These are phyloP conservation scores for Agapetus fuscipes DNA, from an alignment of 2,888 invertebrate genomes.

Conservation along the genomic window DNA sequence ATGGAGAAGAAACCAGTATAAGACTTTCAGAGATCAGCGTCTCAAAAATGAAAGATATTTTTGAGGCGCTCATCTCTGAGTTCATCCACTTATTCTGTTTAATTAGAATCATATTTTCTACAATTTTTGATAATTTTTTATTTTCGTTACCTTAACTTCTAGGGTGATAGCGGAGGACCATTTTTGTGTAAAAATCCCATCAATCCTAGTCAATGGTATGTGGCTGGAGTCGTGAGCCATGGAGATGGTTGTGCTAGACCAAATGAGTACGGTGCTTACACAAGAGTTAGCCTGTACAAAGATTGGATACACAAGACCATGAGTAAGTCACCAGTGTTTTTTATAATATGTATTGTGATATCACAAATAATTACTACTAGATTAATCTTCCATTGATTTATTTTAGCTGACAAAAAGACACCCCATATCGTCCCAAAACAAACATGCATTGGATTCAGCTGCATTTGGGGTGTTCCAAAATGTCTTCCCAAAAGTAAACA, in stretches of 20 bases:
- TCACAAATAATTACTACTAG: neutral
- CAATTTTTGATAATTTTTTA: too few species aligned
- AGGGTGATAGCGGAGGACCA: conserved; percentile 80
- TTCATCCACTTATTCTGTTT: too few species aligned
- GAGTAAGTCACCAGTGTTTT: conserved; percentile 34
- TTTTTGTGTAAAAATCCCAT: conserved; percentile 66
- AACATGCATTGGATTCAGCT: conserved; percentile 64
- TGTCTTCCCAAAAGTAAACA: conserved; percentile 56
- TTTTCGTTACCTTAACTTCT: too few species aligned
- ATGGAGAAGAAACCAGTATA: too few species aligned
- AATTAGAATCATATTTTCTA: too few species aligned
- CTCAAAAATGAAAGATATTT: too few species aligned
- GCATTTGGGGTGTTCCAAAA: conserved; percentile 52
- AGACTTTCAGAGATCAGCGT: too few species aligned
- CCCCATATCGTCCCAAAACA: too few species aligned
- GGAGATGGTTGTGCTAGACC: conserved; percentile 78
- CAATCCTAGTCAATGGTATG: conserved; percentile 61
- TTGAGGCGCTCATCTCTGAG: too few species aligned
- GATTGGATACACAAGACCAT: conserved; percentile 61
- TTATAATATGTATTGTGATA: neutral
- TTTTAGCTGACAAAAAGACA: too few species aligned
- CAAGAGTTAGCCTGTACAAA: conserved; percentile 63
- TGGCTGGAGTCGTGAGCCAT: conserved; percentile 78
- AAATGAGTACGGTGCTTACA: conserved; percentile 74
- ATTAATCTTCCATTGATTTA: too few species aligned